Base-by-base conservation (phyloP, 2,113 vertebrate genomes). In the Ceratotherium simum region DNA sequence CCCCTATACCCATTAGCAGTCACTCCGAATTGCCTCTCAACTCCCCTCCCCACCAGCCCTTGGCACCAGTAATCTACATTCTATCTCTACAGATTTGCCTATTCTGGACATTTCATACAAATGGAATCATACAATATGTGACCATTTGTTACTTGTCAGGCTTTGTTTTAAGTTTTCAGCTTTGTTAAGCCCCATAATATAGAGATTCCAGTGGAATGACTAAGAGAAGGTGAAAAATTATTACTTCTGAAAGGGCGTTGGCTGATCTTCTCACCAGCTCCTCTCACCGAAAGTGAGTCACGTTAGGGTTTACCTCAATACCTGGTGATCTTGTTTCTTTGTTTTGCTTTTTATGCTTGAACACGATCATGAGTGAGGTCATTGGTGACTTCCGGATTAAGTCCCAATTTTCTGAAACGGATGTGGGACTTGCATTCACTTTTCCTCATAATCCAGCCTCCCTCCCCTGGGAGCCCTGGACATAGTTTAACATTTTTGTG, bases 31-130 rank as follows among this genome's bases (percentile, higher is more conserved):
- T 64, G 23, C 36, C 29, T 67, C 20, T 33, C 23, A 16, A 3
- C 3, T 10, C 16, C 0, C 13, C 20, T 13, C 5, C 7, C 31
- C 4, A 10, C 20, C 33, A 46, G 17, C 60, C 29, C n/a, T 3
- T 3, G 18, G 31, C n/a, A 90, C 14, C 36, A 60, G 27, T 16
- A 62, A 33, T 48, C 39, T 76, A 33, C 17, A 69, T 46, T 33
- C n/a, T 70, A 5, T 69, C 29, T 69, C 21, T 58, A 33, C 17
- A 18, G 8, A 69, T 33, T 65, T 62, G 14, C 18, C n/a, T 48
- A 25, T 27, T 95, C 20, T 83, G 31, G 69, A 72, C 17, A 72
- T n/a, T 88, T 78, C 36, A 58, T 20, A n/a, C 25, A 39, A 21
- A 48, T 48, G 48, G 48, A 80, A 64, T 58, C 29, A 33, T 75